Conservation (phyloP, 2,888 invertebrate species). For the Mesodorylaimus sp. region DNA sequence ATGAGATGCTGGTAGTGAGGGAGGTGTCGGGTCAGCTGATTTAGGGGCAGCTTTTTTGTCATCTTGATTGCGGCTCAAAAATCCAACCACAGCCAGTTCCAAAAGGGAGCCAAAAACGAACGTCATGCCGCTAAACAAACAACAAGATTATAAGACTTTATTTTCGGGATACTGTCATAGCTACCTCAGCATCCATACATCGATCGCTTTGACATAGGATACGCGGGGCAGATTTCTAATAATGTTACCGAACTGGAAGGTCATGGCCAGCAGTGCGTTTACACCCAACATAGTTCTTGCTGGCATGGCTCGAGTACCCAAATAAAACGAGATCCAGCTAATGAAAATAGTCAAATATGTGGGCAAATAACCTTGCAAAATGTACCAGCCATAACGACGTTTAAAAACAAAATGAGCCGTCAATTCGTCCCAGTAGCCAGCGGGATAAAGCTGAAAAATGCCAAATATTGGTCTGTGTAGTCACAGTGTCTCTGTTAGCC, state of each 20-base stretch:
- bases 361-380: conserved; percentile 28
- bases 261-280: conserved; percentile 29
- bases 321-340: conserved; percentile 29
- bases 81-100: conserved; percentile 27
- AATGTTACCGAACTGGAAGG: conserved; percentile 30
- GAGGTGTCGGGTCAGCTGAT: no score
- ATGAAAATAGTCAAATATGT: conserved; percentile 29
- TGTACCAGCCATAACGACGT: conserved; percentile 28
- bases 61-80: conserved; percentile 18
- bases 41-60: neutral
- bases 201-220: conserved; percentile 27
- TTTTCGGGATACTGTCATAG: neutral
- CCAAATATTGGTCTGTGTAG: neutral
- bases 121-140: conserved; percentile 24
- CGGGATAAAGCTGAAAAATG: conserved; percentile 19
- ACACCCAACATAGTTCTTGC: conserved; percentile 30
- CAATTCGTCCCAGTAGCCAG: conserved; percentile 28
- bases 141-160: neutral
- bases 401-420: conserved; percentile 25
- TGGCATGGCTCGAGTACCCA: conserved; percentile 28
- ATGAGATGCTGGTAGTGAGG: no score
- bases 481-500: no score
- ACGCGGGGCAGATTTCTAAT: conserved; percentile 28
- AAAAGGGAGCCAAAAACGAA: conserved; percentile 28
- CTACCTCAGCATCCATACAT: conserved; percentile 26